Conservation (phyloP, 2,888 invertebrate species). For the Lithophane socia region DNA sequence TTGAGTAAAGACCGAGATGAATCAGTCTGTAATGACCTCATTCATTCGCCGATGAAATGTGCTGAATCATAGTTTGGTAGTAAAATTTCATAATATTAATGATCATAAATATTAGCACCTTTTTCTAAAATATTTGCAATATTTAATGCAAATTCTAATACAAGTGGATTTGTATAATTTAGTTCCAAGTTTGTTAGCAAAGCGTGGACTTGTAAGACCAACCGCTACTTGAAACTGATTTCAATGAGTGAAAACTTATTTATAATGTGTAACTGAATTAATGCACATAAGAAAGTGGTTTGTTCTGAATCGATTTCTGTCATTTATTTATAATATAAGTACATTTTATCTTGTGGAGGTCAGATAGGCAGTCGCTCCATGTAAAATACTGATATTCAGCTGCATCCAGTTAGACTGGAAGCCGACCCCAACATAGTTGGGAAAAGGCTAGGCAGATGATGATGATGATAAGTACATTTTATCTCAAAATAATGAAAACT, state of each 20-base stretch:
- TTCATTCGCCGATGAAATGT: constrained; percentile 10
- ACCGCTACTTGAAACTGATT: background rate
- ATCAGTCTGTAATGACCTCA: constrained; percentile 26
- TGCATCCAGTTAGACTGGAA: too few species aligned
- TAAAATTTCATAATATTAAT: constrained; percentile 1
- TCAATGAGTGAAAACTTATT: background rate
- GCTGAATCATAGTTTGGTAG: constrained; percentile 19
- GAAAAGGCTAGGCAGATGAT: too few species aligned
- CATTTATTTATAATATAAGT: too few species aligned
- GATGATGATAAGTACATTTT: too few species aligned
- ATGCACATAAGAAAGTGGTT: too few species aligned
- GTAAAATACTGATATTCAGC: too few species aligned
- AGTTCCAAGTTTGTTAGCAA: background rate
- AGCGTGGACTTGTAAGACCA: background rate
- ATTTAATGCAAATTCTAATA: background rate
- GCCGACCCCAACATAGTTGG: too few species aligned
- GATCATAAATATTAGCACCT: background rate
- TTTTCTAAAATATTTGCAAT: background rate
- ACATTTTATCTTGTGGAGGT: too few species aligned
- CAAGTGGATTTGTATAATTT: background rate
- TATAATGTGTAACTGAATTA: too few species aligned
- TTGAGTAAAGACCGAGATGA: constrained; percentile 36
- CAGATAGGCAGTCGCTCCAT: too few species aligned
- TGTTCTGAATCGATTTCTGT: too few species aligned
- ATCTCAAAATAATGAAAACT: too few species aligned